Conservation (phyloP, 2,888 invertebrate genomes). For the Luperina nickerlii region DNA sequence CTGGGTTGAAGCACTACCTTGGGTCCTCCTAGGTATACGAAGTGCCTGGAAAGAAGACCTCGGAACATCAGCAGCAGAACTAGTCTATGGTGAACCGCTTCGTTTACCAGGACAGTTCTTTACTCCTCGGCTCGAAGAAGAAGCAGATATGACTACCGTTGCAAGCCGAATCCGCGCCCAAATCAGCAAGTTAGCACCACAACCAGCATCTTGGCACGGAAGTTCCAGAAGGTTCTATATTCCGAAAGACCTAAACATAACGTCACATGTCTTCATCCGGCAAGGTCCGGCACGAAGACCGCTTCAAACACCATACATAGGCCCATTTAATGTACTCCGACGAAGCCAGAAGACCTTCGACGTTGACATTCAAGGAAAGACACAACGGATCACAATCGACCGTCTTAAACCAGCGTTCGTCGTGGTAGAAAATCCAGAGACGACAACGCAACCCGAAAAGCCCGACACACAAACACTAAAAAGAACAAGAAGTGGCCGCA, state of each 20-base stretch:
- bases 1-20: conserved; percentile 11
- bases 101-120: neutral
- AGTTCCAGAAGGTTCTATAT: too few relatives aligned
- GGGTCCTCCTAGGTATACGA: neutral
- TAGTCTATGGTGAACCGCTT: conserved; percentile 5
- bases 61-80: neutral
- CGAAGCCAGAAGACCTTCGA: conserved; percentile 1
- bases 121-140: too few relatives aligned
- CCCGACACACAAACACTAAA: too few relatives aligned
- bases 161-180: too few relatives aligned
- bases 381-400: conserved; percentile 8
- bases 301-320: neutral
- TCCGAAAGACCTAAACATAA: too few relatives aligned
- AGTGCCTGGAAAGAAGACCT: conserved; percentile 14
- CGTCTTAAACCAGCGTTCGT: neutral
- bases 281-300: neutral
- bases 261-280: too few relatives aligned
- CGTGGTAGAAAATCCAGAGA: too few relatives aligned
- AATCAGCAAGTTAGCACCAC: too few relatives aligned
- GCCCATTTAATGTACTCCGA: neutral
- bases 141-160: too few relatives aligned
- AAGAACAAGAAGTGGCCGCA: too few relatives aligned
- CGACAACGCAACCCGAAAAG: too few relatives aligned
- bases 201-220: too few relatives aligned
- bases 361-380: neutral